Percentiles rank a stretch among this genome's conserved stretches.
Conservation (phyloP, 2,888 invertebrate genomes). For the Cataglyphis albicans region DNA sequence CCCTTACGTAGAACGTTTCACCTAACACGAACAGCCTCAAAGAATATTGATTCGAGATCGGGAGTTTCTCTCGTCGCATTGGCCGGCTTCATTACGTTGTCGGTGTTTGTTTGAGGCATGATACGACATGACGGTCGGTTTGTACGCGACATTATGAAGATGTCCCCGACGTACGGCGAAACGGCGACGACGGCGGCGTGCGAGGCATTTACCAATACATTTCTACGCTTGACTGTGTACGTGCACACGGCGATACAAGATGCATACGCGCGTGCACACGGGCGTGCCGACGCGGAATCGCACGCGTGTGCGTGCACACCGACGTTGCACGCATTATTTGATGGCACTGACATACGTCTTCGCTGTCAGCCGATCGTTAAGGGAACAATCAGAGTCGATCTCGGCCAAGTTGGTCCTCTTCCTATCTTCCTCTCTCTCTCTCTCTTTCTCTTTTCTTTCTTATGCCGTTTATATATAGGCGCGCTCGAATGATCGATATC, state of each 20-base stretch:
- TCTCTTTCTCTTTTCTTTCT: background rate
- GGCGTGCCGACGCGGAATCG: constrained; percentile 23
- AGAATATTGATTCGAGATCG: constrained; percentile 7
- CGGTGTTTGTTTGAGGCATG: constrained; percentile 60
- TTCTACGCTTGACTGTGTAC: constrained; percentile 52
- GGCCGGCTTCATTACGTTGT: background rate
- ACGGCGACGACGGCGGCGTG: constrained; percentile 63
- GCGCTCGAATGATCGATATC: constrained; percentile 16
- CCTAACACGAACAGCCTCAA: background rate
- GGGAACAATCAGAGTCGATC: constrained; percentile 74
- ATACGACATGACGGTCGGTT: constrained; percentile 77
- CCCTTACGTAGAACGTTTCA: background rate
- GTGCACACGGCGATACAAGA: background rate
- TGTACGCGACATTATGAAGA: constrained; percentile 77
- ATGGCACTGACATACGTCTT: constrained; percentile 76
- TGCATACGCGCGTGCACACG: constrained; percentile 56
- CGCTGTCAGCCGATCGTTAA: constrained; percentile 77
- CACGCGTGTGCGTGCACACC: constrained; percentile 33
- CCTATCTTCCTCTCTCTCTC: constrained; percentile 6
- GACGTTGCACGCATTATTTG: constrained; percentile 73
- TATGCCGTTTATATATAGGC: background rate
- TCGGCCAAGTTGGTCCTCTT: constrained; percentile 56
- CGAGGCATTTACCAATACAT: constrained; percentile 61
- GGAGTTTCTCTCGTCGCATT: background rate
- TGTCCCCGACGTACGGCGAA: constrained; percentile 73